Percentiles rank a stretch among this genome's conserved stretches.
These are phyloP conservation scores for Alectura lathami DNA, from an alignment of 2,113 vertebrate species.

Conservation along the genomic window DNA sequence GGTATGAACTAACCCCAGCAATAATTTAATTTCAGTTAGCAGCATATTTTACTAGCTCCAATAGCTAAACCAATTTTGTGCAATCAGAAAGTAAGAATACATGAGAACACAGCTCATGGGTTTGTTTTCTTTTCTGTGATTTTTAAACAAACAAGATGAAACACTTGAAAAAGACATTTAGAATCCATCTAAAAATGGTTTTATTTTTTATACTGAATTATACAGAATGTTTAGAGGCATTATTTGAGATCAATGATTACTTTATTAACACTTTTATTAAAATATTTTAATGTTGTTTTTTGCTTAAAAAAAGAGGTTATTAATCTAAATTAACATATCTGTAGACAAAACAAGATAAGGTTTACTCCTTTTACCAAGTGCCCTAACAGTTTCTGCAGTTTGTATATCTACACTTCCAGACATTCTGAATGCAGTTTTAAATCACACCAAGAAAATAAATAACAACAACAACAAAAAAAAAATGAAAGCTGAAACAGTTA, in stretches of 20 bases:
- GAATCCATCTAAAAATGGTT: not conserved
- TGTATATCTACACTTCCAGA: not conserved
- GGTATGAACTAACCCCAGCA: not conserved
- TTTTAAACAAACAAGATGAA: not conserved
- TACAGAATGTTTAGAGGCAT: not conserved
- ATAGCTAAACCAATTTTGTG: not conserved
- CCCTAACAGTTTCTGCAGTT: not conserved
- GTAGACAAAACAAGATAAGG: not conserved
- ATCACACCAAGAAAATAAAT: not conserved
- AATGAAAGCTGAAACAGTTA: not conserved
- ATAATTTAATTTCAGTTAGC: not conserved
- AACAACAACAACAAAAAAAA: not conserved
- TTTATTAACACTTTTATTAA: not conserved
- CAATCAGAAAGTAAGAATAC: not conserved
- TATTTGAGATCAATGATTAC: not conserved
- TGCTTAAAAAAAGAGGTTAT: not conserved
- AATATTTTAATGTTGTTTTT: not conserved
- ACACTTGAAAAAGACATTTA: not conserved
- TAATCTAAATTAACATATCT: slow-evolving; percentile 11
- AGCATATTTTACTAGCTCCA: not conserved
- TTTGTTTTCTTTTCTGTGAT: not conserved
- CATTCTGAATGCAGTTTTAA: not conserved
- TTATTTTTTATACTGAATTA: not conserved
- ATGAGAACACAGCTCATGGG: not conserved
- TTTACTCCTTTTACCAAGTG: not conserved